Evolutionary conservation across 2,113 vertebrate species (phyloP).

Genomic region (Rhinolophus sinicus): DNA sequence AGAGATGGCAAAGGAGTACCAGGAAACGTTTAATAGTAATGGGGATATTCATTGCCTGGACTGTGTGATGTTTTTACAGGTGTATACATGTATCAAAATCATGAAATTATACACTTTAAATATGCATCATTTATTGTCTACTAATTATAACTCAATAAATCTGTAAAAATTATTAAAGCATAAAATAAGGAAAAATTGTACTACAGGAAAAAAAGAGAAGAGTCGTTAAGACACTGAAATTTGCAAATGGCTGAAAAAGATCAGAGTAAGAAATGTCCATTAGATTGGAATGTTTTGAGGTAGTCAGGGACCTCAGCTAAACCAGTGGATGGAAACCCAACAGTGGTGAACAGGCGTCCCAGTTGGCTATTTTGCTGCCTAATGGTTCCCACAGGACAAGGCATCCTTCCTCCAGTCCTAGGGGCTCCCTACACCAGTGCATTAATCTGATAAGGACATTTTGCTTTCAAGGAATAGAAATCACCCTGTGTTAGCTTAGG

Average conservation of each 20-base stretch:
- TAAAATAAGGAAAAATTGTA: not conserved
- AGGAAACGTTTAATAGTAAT: not conserved
- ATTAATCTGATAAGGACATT: not conserved
- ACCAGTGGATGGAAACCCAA: not conserved
- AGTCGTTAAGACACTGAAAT: not conserved
- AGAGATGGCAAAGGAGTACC: not conserved
- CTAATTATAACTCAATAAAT: not conserved
- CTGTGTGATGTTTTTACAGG: not conserved
- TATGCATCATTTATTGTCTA: not conserved
- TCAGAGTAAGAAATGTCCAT: not conserved
- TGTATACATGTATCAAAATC: not conserved
- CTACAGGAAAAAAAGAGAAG: not conserved
- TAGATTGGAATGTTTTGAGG: not conserved
- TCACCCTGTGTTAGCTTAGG: not conserved
- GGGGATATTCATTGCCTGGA: not conserved
- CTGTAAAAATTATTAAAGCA: not conserved
- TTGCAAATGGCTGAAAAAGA: not conserved
- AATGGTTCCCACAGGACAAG: not conserved
- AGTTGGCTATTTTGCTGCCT: not conserved
- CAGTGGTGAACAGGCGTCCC: not conserved
- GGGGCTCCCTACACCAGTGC: not conserved
- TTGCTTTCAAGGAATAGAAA: not conserved
- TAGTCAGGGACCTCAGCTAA: not conserved
- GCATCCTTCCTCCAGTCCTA: not conserved
- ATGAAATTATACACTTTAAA: not conserved